Evolutionary conservation across 2,888 invertebrate species (phyloP).

Genomic region (Thymelicus sylvestris): DNA sequence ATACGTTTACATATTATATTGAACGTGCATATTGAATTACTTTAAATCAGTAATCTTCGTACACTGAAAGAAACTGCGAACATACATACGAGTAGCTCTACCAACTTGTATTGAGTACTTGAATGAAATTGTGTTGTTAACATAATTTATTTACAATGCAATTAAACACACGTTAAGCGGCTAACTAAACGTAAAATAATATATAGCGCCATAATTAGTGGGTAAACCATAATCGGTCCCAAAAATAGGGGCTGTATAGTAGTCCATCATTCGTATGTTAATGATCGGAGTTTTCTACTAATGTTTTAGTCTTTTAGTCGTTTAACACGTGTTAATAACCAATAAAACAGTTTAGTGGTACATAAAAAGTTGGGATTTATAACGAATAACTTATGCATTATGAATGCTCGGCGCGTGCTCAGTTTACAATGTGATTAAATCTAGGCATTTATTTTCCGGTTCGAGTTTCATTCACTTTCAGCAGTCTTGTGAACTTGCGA

Average conservation of each 20-base stretch:
- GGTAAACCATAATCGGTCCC: conserved; percentile 51
- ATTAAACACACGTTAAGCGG: conserved; percentile 32
- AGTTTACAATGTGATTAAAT: conserved; percentile 57
- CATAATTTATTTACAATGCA: conserved; percentile 29
- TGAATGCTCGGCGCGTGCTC: conserved; percentile 69
- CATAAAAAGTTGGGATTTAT: conserved; percentile 84
- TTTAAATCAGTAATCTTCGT: neutral
- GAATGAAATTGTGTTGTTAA: conserved; percentile 2
- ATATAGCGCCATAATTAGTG: conserved; percentile 52
- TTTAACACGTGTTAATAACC: conserved; percentile 83
- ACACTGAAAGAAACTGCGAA: neutral
- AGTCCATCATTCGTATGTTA: conserved; percentile 68
- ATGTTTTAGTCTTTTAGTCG: conserved; percentile 77
- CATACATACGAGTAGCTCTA: neutral
- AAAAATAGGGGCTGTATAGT: conserved; percentile 48
- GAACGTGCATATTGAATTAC: neutral
- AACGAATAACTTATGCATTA: conserved; percentile 75
- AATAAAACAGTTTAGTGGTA: conserved; percentile 82
- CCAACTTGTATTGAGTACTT: neutral
- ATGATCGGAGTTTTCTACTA: conserved; percentile 78
- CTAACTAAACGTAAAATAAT: conserved; percentile 41
- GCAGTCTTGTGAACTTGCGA: conserved; percentile 46
- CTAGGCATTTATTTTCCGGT: conserved; percentile 48
- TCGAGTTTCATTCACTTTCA: conserved; percentile 57
- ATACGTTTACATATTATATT: neutral